Base-by-base conservation (phyloP, 2,113 vertebrate species). In the Fregata magnificens region DNA sequence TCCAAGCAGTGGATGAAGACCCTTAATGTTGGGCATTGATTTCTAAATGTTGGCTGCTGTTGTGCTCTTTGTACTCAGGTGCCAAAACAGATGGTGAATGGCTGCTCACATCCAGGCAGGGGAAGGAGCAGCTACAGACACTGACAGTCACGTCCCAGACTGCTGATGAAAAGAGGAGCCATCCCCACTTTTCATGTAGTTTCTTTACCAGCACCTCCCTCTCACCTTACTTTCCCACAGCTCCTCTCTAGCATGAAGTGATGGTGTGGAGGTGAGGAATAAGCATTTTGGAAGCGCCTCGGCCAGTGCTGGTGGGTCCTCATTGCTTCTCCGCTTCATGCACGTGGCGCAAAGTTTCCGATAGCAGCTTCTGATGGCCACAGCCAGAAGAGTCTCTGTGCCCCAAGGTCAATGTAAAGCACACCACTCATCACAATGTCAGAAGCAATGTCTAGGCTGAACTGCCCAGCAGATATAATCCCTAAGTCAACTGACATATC, bases 401-500 rank as follows among this genome's bases (percentile, higher is more conserved):
- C 15, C 16, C 29, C 15, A 10, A 49, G 12, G 26, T n/a, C 24
- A 56, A 8, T 0, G 3, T 11, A 55, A 84, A 59, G 45, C 11
- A 34, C 18, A 69, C 47, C 11, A 20, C 19, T 56, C 55, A 19
- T 15, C 36, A 40, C 24, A 26, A 16, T 7, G 19, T 22, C 77
- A 73, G 34, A 29, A 86, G 40, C 36, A 55, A 32, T 5, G 40
- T 50, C 47, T 82, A 53, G 18, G 45, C 42, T 55, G 47, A 67
- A 61, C 38, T 0, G 1, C 10, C 7, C 62, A 66, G 45, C 66
- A 85, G 36, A 66, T n/a, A 58, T 4, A 77, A 32, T 3, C 52
- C n/a, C 29, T 20, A 56, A 63, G 3, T 9, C 44, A 82, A 34
- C 0, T 66, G 38, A 29, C 25, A 0, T 2, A 52, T 34, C 18